Conservation (phyloP, 2,797 vertebrate genomes). For the Mormyrus hasselquistii region DNA sequence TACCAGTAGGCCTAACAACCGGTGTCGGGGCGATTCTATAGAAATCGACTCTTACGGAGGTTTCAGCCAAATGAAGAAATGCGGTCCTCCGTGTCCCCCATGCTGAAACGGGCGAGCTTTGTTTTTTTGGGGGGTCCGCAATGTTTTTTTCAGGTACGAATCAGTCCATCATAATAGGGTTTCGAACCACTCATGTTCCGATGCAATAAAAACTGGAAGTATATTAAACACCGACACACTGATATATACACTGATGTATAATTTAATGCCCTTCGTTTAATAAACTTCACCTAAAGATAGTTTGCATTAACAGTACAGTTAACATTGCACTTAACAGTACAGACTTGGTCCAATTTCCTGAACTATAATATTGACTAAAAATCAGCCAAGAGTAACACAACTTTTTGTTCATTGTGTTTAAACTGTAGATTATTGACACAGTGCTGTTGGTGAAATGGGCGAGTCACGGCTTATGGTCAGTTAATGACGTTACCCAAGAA, state of each 20-base stretch:
- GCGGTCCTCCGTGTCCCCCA: not conserved
- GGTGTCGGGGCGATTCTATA: not conserved
- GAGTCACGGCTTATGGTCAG: constrained; percentile 20
- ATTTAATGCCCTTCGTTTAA: not conserved
- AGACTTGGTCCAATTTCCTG: not conserved
- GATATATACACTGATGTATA: not conserved
- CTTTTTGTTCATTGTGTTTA: not conserved
- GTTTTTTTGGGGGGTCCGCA: not conserved
- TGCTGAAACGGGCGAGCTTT: not conserved
- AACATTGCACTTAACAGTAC: not conserved
- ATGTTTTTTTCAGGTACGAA: not conserved
- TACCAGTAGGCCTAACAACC: not conserved
- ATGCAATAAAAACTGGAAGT: not conserved
- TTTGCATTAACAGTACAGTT: too few relatives aligned
- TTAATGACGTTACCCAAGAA: not conserved
- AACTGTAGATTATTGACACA: constrained; percentile 34
- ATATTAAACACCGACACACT: not conserved
- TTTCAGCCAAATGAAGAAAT: not conserved
- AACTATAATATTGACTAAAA: not conserved
- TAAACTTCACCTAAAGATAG: not conserved
- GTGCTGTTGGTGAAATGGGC: constrained; percentile 39
- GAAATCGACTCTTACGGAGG: not conserved
- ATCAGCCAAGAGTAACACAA: not conserved
- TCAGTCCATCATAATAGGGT: not conserved
- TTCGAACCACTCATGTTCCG: not conserved